A percentile compares a stretch with the other conserved stretches of the same genome.
These are phyloP conservation scores for Aphidius ervi DNA, from an alignment of 1,140 invertebrate species.

Conservation along the genomic window DNA sequence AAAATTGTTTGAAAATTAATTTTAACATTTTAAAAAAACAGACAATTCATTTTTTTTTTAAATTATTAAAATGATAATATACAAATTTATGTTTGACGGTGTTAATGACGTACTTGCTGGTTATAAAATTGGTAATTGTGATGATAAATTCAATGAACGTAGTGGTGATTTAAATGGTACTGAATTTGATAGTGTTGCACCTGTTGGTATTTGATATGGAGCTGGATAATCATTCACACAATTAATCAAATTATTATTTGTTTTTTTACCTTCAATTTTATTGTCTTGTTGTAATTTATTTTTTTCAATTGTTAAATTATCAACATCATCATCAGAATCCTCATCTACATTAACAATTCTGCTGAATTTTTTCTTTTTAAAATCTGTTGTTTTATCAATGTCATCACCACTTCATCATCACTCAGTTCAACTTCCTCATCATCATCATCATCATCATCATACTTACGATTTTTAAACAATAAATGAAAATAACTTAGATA, in stretches of 20 bases:
- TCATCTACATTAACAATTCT: conserved; percentile 43
- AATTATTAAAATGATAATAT: no score
- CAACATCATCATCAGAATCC: conserved; percentile 33
- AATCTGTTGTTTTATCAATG: conserved; percentile 23
- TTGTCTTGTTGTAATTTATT: background rate
- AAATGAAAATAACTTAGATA: conserved; percentile 1
- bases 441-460: no score
- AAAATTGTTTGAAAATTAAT: no score
- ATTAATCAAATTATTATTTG: conserved; percentile 37
- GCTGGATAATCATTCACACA: conserved; percentile 35
- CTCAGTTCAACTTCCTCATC: no score
- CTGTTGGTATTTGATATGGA: conserved; percentile 17
- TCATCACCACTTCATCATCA: conserved; percentile 12
- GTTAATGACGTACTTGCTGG: background rate
- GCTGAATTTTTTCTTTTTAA: conserved; percentile 32
- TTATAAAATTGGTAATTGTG: no score
- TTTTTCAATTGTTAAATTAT: conserved; percentile 18
- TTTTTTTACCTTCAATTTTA: conserved; percentile 20
- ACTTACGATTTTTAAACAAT: conserved; percentile 36
- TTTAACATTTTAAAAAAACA: no score
- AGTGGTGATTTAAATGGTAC: background rate
- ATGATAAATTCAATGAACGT: no score
- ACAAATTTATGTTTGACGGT: background rate
- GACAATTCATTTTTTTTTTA: no score
- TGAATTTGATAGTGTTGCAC: conserved; percentile 14